Evolutionary conservation across 2,888 invertebrate genomes (phyloP), one percentile per base, ranked within the genome.

Genomic region (Patella pellucida): DNA sequence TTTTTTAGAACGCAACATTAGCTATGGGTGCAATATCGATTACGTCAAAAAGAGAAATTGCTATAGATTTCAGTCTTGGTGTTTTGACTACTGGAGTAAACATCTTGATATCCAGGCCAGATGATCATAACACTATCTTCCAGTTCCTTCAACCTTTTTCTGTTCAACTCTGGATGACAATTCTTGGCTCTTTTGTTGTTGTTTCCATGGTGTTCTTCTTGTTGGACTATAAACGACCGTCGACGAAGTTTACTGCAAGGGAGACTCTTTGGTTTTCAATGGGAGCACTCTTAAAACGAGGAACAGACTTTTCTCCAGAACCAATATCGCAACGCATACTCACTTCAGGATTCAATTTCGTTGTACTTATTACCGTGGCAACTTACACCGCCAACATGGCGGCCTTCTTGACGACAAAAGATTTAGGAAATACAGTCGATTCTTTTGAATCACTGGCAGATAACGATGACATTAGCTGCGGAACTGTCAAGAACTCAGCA

Each of bases 381-480:
- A 87, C 86, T 31, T 88, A 88, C 71, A 88, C 88, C 0, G 88
- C 88, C 27, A 88, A 88, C 78, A 84, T 88, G 86, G 88, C 88
- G 2, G 88, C 88, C 54, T 88, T 88, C 74, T 78, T 88, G 69
- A 88, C 88, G 19, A 88, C 84, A 62, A 83, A 82, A 75, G 85
- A 84, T 72, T 76, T 87, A 23, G 83, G 85, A 73, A 81, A 83
- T 19, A 82, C 85, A 3, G 77, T 86, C 12, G 81, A 83, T 62
- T 82, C 85, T 0, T 80, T 87, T 71, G 84, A 85, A 73, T 81
- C 84, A 50, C 79, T 88, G 14, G 81, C 84, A 12, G 78, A 84
- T 4, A 77, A 81, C n/a, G 77, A 80, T 9, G 78, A 81, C 16
- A 74, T 84, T 11, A 70, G 76, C 14, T 79, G 83, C 16, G 80